Evolutionary conservation across 1,140 invertebrate genomes (phyloP).

Genomic region (Drosophila melanogaster): DNA sequence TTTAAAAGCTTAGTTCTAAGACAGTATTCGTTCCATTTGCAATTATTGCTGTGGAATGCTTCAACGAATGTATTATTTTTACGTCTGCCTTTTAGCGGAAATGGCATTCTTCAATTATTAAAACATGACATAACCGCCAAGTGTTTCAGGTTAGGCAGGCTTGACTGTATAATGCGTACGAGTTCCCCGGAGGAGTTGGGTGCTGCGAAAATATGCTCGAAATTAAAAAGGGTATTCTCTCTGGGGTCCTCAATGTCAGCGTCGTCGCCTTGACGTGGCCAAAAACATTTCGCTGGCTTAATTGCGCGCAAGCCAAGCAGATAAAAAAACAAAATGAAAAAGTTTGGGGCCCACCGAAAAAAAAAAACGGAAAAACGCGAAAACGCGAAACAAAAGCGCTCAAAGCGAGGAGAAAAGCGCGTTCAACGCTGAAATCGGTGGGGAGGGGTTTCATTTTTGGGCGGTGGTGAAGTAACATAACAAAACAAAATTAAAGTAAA

Average conservation of each 20-base stretch:
- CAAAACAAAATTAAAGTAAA: constrained; percentile 78
- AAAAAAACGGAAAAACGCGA: constrained; percentile 16
- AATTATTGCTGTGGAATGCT: too few relatives aligned
- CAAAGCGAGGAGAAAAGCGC: constrained; percentile 46
- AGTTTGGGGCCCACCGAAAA: constrained; percentile 48
- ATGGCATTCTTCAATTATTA: too few relatives aligned
- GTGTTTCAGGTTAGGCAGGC: background rate
- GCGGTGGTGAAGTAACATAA: constrained; percentile 29
- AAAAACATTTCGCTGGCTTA: constrained; percentile 76
- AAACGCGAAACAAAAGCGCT: constrained; percentile 39
- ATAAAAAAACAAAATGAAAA: constrained; percentile 75
- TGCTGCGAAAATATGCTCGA: constrained; percentile 57
- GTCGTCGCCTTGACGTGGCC: constrained; percentile 42
- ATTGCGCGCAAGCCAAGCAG: constrained; percentile 76
- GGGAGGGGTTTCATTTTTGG: constrained; percentile 6
- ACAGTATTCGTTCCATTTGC: background rate
- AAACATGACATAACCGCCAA: too few relatives aligned
- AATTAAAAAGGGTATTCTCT: constrained; percentile 76
- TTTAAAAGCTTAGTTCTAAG: background rate
- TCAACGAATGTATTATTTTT: too few relatives aligned
- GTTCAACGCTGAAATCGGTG: constrained; percentile 63
- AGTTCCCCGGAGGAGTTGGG: constrained; percentile 4
- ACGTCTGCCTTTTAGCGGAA: too few relatives aligned
- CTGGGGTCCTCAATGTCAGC: constrained; percentile 39
- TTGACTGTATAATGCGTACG: constrained; percentile 12